Percentiles rank a stretch among this genome's conserved stretches.
These are phyloP conservation scores for Pseudomyrmex pallidus DNA, from an alignment of 1,140 invertebrate species.

Conservation along the genomic window DNA sequence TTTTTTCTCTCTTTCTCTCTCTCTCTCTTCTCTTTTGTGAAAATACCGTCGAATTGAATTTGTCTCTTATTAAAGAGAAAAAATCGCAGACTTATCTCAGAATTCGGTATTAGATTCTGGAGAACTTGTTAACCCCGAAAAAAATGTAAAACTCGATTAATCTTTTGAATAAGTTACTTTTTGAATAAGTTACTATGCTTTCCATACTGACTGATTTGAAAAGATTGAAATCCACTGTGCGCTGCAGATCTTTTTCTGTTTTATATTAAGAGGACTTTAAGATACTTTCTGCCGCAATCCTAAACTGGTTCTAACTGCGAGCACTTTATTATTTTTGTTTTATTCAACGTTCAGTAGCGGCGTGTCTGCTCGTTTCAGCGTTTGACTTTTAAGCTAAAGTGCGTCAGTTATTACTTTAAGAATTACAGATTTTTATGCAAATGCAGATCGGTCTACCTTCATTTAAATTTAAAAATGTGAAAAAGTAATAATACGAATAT, in stretches of 20 bases:
- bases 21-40: constrained; percentile 3
- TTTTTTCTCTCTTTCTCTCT: not conserved
- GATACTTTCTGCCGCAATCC: not conserved
- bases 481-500: too few relatives aligned
- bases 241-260: constrained; percentile 20
- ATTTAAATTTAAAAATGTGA: too few relatives aligned
- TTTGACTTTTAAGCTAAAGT: too few relatives aligned
- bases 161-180: constrained; percentile 31
- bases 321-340: too few relatives aligned
- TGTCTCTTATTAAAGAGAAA: not conserved
- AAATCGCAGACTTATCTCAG: not conserved
- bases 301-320: too few relatives aligned
- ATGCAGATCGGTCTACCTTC: too few relatives aligned
- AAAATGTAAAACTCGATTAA: constrained; percentile 18
- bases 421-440: too few relatives aligned
- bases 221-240: constrained; percentile 14
- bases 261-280: constrained; percentile 8
- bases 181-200: constrained; percentile 28
- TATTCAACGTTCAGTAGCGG: too few relatives aligned
- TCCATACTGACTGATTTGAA: not conserved
- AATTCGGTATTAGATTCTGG: constrained; percentile 29
- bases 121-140: not conserved
- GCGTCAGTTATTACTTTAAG: too few relatives aligned
- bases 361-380: too few relatives aligned
- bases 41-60: constrained; percentile 12